Base-by-base conservation (phyloP, 2,797 vertebrate species). In the Enteromius thamalakanensis region DNA sequence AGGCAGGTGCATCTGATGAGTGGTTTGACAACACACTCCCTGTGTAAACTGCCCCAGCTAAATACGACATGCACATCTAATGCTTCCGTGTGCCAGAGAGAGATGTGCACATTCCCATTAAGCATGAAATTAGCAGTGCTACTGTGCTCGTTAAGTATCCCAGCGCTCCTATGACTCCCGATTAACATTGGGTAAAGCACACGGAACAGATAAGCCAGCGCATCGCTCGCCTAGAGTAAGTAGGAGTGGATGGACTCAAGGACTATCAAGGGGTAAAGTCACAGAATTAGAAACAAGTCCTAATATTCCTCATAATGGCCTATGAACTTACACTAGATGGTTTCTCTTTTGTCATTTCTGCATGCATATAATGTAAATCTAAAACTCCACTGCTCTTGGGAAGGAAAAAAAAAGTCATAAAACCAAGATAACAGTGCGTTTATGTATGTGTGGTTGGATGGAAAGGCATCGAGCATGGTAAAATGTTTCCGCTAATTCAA, bases 401-500 rank as follows among this genome's bases (percentile, higher is more conserved):
- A 81, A 65, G 3, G 6, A 65, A 62, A 69, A 62, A 69, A 58
- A 74, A 47, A 82, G 49, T 64, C 15, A 42, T 67, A 68, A 74
- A 74, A 82, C 2, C 4, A 47, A 76, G 71, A 62, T 69, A 76
- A 75, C 47, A 34, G 37, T 51, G 29, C 14, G 14, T n/a, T 23
- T 76, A 29, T 8, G 71, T n/a, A 55, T 71, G 60, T 62, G 81
- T 76, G 78, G 58, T 83, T 81, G 49, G 49, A 60, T 79, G 69
- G 69, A 75, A 82, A 49, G 53, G 69, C 81, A 72, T 75, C 76
- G 17, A 70, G 70, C 29, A 53, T 76, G 70, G 60, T 47, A 76
- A 83, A 69, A 80, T 76, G 49, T 76, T 64, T 80, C 70, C 3
- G 9, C 70, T 80, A 83, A 86, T 80, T 84, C 85, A 80, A 86